Percentiles rank a stretch among this genome's conserved stretches.
phyloP scores from a whole-genome alignment of 2,888 invertebrate species.

The Philereme transversata region DNA sequence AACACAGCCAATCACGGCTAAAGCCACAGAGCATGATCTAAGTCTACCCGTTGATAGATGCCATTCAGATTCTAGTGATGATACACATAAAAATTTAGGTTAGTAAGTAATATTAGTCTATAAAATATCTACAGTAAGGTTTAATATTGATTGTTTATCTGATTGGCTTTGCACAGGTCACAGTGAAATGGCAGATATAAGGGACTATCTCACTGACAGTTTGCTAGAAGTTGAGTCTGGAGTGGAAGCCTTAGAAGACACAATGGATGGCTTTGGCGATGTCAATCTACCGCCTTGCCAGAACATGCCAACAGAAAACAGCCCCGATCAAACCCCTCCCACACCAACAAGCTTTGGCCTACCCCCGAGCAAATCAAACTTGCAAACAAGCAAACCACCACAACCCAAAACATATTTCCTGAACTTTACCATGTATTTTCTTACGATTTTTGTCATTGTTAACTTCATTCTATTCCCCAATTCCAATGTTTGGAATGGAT shows the following conservation, averaged over 20 bases:
- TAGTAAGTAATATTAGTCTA: constrained; percentile 45
- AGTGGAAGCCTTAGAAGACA: constrained; percentile 79
- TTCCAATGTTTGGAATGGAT: constrained; percentile 71
- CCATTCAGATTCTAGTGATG: constrained; percentile 72
- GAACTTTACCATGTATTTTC: constrained; percentile 67
- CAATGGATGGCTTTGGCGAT: constrained; percentile 64
- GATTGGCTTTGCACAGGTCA: constrained; percentile 45
- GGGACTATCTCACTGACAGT: constrained; percentile 57
- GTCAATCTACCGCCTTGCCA: constrained; percentile 42
- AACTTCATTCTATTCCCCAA: constrained; percentile 70
- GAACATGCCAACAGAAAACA: constrained; percentile 44
- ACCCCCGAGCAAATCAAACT: constrained; percentile 64
- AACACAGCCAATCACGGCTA: constrained; percentile 76
- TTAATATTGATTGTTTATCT: constrained; percentile 7
- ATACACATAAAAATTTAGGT: constrained; percentile 78
- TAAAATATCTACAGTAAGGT: neutral
- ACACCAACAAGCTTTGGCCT: constrained; percentile 53
- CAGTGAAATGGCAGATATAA: constrained; percentile 60
- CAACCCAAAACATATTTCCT: constrained; percentile 58
- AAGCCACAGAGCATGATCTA: constrained; percentile 62
- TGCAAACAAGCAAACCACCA: constrained; percentile 39
- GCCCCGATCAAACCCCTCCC: constrained; percentile 37
- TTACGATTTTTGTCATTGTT: constrained; percentile 64
- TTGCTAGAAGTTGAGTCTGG: constrained; percentile 79
- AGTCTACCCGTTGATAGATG: constrained; percentile 59